A percentile compares a stretch with the other conserved stretches of the same genome.
phyloP scores from a whole-genome alignment of 2,113 vertebrate species.

The Epinephelus fuscoguttatus region DNA sequence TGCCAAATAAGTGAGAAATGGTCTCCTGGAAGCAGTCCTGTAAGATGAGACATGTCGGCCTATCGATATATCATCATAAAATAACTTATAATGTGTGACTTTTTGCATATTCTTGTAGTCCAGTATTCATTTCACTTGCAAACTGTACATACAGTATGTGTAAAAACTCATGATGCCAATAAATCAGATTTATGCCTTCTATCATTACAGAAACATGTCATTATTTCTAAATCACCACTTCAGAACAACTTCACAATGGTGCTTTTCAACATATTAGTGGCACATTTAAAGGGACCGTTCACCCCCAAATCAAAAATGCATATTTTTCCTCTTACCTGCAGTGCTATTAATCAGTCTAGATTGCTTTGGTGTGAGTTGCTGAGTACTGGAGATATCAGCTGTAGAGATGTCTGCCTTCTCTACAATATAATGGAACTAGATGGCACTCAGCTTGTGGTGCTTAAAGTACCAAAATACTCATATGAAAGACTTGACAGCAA shows the following conservation, averaged over 20 bases:
- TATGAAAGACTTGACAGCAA: too few species aligned
- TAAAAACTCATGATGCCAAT: slow-evolving; percentile 58
- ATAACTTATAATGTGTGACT: slow-evolving; percentile 25
- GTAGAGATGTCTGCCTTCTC: too few species aligned
- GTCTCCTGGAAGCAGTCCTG: not conserved
- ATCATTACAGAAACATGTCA: not conserved
- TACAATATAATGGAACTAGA: too few species aligned
- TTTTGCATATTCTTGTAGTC: not conserved
- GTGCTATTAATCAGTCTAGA: too few species aligned
- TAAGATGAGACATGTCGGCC: not conserved
- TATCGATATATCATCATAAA: not conserved
- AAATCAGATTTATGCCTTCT: slow-evolving; percentile 67
- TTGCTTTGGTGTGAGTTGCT: too few species aligned
- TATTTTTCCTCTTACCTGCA: too few species aligned
- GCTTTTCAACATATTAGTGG: not conserved
- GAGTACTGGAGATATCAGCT: too few species aligned
- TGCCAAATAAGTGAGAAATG: slow-evolving; percentile 4
- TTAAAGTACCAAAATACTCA: too few species aligned
- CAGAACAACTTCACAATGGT: too few species aligned
- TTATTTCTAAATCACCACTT: not conserved
- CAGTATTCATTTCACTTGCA: slow-evolving; percentile 19
- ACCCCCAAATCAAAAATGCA: too few species aligned
- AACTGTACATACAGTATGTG: slow-evolving; percentile 28
- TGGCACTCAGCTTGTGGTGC: too few species aligned
- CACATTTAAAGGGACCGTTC: too few species aligned